phyloP scores from a whole-genome alignment of 2,113 vertebrate genomes.

The Nesoenas mayeri region DNA sequence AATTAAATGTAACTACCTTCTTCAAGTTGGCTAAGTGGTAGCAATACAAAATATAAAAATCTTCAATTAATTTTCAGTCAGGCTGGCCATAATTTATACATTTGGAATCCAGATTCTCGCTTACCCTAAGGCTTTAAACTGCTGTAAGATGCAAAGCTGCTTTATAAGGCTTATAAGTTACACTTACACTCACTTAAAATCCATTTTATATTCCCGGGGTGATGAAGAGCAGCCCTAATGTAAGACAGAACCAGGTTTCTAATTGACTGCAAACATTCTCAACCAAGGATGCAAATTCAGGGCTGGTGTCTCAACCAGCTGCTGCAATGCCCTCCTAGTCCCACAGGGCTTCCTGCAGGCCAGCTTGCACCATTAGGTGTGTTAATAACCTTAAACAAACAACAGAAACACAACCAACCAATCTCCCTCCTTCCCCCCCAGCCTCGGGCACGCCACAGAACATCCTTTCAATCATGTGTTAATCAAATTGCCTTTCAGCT shows the following conservation, averaged over 20 bases:
- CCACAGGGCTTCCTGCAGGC: neutral
- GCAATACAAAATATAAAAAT: neutral
- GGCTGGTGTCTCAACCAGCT: neutral
- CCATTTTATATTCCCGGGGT: neutral
- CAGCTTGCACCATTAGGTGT: neutral
- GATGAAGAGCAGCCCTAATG: constrained; percentile 17
- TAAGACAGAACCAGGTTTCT: neutral
- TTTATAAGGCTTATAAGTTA: constrained; percentile 15
- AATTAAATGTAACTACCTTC: constrained; percentile 16
- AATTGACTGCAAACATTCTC: neutral
- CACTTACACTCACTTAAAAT: constrained; percentile 14
- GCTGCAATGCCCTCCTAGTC: neutral
- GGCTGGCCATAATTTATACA: neutral
- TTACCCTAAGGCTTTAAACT: constrained; percentile 3
- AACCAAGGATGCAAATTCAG: neutral
- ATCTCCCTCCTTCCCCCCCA: neutral
- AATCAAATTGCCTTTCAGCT: constrained; percentile 15
- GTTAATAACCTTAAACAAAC: neutral
- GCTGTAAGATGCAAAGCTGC: neutral
- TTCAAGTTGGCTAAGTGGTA: neutral
- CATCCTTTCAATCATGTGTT: constrained; percentile 42
- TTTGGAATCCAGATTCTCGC: neutral
- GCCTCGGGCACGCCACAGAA: neutral
- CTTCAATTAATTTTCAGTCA: constrained; percentile 10
- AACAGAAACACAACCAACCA: neutral